A percentile compares a stretch with the other conserved stretches of the same genome.
Conservation (phyloP, 2,888 invertebrate species). For the Hirtodrosophila trivittata region DNA sequence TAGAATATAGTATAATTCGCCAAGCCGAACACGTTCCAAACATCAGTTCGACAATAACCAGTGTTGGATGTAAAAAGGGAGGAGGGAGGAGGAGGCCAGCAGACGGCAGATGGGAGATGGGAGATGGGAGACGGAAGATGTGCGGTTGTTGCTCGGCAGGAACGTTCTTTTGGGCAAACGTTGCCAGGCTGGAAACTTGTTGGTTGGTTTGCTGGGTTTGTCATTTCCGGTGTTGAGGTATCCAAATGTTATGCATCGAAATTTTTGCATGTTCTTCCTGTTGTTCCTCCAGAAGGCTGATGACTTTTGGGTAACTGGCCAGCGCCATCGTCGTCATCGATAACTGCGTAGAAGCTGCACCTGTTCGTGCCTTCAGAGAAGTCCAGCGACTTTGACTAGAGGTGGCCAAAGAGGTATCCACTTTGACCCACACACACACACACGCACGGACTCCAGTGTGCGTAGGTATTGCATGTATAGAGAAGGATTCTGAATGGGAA, state of each 20-base stretch:
- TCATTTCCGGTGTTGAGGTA: slow-evolving; percentile 77
- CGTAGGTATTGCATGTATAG: too few relatives aligned
- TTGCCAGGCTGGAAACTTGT: slow-evolving; percentile 41
- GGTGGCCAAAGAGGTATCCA: slow-evolving; percentile 33
- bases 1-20: slow-evolving; percentile 38
- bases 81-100: neutral
- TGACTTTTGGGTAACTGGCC: slow-evolving; percentile 12
- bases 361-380: slow-evolving; percentile 39
- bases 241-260: slow-evolving; percentile 76
- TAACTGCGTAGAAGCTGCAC: slow-evolving; percentile 44
- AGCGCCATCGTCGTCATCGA: slow-evolving; percentile 56
- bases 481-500: too few relatives aligned
- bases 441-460: slow-evolving; percentile 10
- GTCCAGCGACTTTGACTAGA: slow-evolving; percentile 63
- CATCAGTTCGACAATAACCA: neutral
- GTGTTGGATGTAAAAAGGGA: too few relatives aligned
- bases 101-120: too few relatives aligned
- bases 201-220: slow-evolving; percentile 49
- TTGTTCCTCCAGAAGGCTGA: slow-evolving; percentile 22
- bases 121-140: neutral
- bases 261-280: slow-evolving; percentile 25
- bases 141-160: slow-evolving; percentile 18
- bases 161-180: slow-evolving; percentile 36
- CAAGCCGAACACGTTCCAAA: slow-evolving; percentile 18
- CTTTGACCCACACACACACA: slow-evolving; percentile 33